Conservation (phyloP, 2,113 vertebrate species). For the Mohoua ochrocephala region DNA sequence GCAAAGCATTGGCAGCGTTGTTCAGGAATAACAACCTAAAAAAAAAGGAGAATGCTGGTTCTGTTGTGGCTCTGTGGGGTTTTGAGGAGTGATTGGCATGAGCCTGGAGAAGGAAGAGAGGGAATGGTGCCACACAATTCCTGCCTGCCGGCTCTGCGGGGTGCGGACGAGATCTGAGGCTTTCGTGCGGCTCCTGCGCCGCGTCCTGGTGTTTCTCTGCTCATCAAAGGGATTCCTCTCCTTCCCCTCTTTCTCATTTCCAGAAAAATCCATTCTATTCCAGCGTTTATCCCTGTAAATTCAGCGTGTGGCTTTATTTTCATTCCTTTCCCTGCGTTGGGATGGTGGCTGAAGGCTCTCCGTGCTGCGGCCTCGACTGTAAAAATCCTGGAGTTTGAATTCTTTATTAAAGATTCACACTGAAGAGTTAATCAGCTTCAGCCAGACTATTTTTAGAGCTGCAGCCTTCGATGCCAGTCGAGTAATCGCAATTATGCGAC, state of each 20-base stretch:
- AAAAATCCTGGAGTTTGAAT: not conserved
- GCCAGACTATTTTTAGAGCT: not conserved
- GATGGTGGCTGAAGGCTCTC: not conserved
- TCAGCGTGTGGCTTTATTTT: not conserved
- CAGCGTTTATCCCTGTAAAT: not conserved
- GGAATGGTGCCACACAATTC: fast-evolving
- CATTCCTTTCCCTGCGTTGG: not conserved
- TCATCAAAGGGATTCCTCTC: not conserved
- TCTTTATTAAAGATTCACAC: not conserved
- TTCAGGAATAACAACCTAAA: not conserved
- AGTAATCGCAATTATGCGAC: not conserved
- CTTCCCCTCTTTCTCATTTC: not conserved
- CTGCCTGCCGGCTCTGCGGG: not conserved
- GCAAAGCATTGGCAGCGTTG: not conserved
- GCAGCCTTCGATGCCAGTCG: not conserved
- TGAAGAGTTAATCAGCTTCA: not conserved
- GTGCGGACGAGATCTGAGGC: not conserved
- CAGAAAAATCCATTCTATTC: not conserved
- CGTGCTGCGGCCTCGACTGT: not conserved
- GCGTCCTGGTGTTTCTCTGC: not conserved
- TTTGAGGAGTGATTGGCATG: not conserved
- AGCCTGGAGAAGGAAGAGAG: not conserved
- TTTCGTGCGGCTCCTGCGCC: not conserved
- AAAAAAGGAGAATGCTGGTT: not conserved
- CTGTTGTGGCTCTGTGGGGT: not conserved